A percentile compares a stretch with the other conserved stretches of the same genome.
Conservation (phyloP, 2,888 invertebrate species). For the Epirrhoe tristata region DNA sequence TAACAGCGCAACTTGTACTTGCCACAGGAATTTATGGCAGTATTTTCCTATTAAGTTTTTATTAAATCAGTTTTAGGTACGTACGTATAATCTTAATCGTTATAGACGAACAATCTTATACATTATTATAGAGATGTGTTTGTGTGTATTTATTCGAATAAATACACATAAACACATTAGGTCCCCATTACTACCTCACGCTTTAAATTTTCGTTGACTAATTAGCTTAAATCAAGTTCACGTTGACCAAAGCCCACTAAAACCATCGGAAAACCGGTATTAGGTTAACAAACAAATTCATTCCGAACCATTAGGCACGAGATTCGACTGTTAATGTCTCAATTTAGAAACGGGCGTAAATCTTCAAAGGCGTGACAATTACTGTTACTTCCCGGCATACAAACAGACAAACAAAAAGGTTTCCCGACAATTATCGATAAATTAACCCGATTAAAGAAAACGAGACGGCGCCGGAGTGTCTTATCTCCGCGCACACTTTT, state of each 20-base stretch:
- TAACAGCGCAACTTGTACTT: background rate
- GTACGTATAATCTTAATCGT: too few relatives aligned
- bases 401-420: constrained; percentile 82
- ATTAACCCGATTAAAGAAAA: constrained; percentile 85
- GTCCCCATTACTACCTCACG: background rate
- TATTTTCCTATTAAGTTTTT: too few relatives aligned
- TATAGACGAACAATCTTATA: too few relatives aligned
- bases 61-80: background rate
- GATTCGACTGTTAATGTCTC: constrained; percentile 85
- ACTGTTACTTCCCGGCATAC: constrained; percentile 82
- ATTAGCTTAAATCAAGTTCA: constrained; percentile 63
- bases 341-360: constrained; percentile 85
- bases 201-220: constrained; percentile 41
- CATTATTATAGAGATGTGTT: too few relatives aligned
- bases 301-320: constrained; percentile 84
- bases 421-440: constrained; percentile 86
- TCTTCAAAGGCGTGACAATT: constrained; percentile 86
- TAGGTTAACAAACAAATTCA: constrained; percentile 83
- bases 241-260: constrained; percentile 60
- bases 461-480: constrained; percentile 80
- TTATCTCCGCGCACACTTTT: constrained; percentile 84
- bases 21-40: background rate
- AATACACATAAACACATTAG: constrained; percentile 10
- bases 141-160: constrained; percentile 7
- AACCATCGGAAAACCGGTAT: constrained; percentile 75